Evolutionary conservation across 2,113 vertebrate genomes (phyloP), one percentile per base, ranked within the genome.

Genomic region (Salvelinus alpinus): DNA sequence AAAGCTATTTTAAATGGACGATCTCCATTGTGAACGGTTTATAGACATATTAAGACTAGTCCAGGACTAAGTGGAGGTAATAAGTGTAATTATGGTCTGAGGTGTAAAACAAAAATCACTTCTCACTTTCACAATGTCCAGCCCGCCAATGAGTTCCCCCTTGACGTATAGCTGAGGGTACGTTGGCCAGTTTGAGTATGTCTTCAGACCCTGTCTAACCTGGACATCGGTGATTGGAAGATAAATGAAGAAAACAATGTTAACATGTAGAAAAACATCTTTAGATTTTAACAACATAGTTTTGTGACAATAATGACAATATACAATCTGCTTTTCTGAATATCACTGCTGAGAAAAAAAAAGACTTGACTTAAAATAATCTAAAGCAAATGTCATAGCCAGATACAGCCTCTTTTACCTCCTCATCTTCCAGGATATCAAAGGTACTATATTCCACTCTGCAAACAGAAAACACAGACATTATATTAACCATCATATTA

Each of bases 141-240:
- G 57, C 0, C 98, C 97, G 25, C 98, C 98, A 0, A 99, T 86
- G 1, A 99, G 95, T 57, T 99, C 96, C 0, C 98, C 98, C 18
- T 94, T 97, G 65, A 97, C 98, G 0, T 99, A 99, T 0, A 99
- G 86, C 85, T 99, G 98, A 0, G 98, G 97, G 80, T 96, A 99
- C 0, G 98, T 99, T 0, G 98, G 98, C 98, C 98, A 99, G 77
- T 97, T 97, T 0, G 98, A 99, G 20, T 87, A 98, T 0, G 92
- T 91, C 84, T 99, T 99, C 22, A 99, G 87, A 7, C 97, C 97
- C 71, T 98, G 96, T 1, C 95, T 91, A 34, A 95, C 94, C 94
- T 95, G 2, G 54, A 25, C 5, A 60, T 31, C 29, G 22, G 34
- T 54, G 48, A 64, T 4, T 34, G 29, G 16, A 13, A 62, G 59